Evolutionary conservation across 1,140 invertebrate genomes (phyloP).

Genomic region (Metaphire vulgaris): DNA sequence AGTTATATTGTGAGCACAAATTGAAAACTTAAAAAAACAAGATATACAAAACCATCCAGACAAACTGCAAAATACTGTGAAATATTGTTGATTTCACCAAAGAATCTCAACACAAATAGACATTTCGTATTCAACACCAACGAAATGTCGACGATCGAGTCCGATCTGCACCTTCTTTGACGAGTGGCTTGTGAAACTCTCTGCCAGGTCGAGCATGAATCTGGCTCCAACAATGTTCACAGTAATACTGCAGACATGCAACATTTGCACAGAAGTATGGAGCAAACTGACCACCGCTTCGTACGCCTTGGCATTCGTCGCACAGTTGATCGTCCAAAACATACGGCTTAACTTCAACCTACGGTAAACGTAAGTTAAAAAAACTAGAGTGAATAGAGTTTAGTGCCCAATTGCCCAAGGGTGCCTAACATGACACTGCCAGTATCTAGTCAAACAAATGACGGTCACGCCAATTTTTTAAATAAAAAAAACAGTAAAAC

Average conservation of each 20-base stretch:
- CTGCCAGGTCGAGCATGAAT: conserved; percentile 93
- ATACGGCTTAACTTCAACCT: conserved; percentile 95
- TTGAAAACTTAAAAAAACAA: not conserved
- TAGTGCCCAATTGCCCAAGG: too few relatives aligned
- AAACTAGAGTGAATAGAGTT: too few relatives aligned
- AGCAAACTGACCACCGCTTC: conserved; percentile 94
- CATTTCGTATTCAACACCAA: conserved; percentile 36
- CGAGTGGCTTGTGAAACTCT: conserved; percentile 96
- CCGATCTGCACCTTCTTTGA: conserved; percentile 96
- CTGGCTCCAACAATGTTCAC: conserved; percentile 97
- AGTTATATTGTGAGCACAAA: too few relatives aligned
- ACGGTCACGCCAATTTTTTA: too few relatives aligned
- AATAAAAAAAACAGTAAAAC: too few relatives aligned
- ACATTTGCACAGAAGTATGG: conserved; percentile 99
- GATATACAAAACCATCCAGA: not conserved
- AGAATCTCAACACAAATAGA: not conserved
- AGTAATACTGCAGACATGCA: conserved; percentile 97
- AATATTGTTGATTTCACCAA: not conserved
- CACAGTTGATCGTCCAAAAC: conserved; percentile 99
- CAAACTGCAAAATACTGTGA: not conserved
- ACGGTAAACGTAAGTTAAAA: too few relatives aligned
- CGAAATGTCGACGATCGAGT: conserved; percentile 50
- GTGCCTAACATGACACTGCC: too few relatives aligned
- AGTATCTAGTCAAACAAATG: too few relatives aligned
- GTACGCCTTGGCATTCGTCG: conserved; percentile 95